phyloP scores from a whole-genome alignment of 2,797 vertebrate species.

The Salarias fasciatus region DNA sequence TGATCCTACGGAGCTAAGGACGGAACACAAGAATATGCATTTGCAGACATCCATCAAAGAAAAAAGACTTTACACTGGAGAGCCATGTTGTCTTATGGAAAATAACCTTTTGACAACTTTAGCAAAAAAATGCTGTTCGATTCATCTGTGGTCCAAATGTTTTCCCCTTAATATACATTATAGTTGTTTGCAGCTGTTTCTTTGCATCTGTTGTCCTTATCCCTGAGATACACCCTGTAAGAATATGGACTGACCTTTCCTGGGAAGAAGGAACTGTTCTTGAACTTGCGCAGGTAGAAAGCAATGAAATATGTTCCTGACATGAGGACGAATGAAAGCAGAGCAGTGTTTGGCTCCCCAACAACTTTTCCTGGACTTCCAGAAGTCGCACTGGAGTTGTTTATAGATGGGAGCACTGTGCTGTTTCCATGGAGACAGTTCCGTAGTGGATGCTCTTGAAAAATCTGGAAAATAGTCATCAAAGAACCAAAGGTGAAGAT shows the following conservation, averaged over 20 bases:
- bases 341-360: constrained; percentile 90
- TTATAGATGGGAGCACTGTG: constrained; percentile 12
- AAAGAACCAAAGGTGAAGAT: neutral
- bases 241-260: constrained; percentile 83
- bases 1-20: constrained; percentile 89
- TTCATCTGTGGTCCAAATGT: too few species aligned
- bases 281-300: constrained; percentile 95
- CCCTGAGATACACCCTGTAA: too few species aligned
- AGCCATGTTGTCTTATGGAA: too few species aligned
- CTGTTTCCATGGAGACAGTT: constrained; percentile 73
- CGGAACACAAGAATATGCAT: neutral
- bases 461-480: constrained; percentile 82
- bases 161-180: too few species aligned
- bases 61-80: too few species aligned
- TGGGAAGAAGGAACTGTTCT: constrained; percentile 95
- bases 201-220: too few species aligned
- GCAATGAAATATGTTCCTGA: constrained; percentile 93
- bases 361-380: constrained; percentile 40
- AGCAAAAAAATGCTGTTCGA: too few species aligned
- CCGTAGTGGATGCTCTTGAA: constrained; percentile 88
- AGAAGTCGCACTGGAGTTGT: constrained; percentile 36
- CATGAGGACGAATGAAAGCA: constrained; percentile 93
- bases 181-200: too few species aligned
- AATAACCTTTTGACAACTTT: too few species aligned
- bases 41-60: neutral